These are phyloP conservation scores for Sphenopsis melanotis DNA, from an alignment of 2,797 vertebrate species.

Conservation along the genomic window DNA sequence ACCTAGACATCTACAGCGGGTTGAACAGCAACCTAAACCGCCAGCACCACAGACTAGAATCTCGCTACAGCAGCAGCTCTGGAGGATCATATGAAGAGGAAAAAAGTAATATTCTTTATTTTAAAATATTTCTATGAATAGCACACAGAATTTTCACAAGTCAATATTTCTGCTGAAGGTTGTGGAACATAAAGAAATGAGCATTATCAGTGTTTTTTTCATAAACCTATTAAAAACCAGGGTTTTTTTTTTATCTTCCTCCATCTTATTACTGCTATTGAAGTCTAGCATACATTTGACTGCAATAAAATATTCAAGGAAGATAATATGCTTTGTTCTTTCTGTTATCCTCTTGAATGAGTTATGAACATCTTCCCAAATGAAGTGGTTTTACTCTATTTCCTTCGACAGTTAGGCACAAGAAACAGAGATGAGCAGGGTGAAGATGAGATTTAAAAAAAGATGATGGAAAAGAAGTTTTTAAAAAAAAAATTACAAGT, in stretches of 20 bases:
- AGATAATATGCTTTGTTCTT: not conserved
- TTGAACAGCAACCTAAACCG: conserved; percentile 93
- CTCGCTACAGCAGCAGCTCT: conserved; percentile 98
- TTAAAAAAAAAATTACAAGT: not conserved
- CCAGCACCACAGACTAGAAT: conserved; percentile 97
- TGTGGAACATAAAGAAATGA: not conserved
- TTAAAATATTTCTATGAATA: not conserved
- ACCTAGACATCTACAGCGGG: conserved; percentile 92
- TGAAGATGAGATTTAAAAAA: not conserved
- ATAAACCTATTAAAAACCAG: not conserved
- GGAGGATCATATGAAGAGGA: conserved; percentile 99
- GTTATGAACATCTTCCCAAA: not conserved
- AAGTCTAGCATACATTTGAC: not conserved
- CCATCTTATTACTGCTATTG: rapidly evolving
- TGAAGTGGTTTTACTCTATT: not conserved
- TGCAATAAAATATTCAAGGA: not conserved
- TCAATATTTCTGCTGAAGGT: not conserved
- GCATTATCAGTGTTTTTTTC: not conserved
- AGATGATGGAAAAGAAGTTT: not conserved
- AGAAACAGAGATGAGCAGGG: not conserved
- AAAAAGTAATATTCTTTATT: conserved; percentile 83
- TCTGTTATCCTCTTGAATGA: not conserved
- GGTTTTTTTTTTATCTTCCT: rapidly evolving
- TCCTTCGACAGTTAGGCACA: not conserved
- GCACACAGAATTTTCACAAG: not conserved